A percentile compares a stretch with the other conserved stretches of the same genome.
Conservation (phyloP, 1,140 invertebrate species). For the Aleiodes sp. region DNA sequence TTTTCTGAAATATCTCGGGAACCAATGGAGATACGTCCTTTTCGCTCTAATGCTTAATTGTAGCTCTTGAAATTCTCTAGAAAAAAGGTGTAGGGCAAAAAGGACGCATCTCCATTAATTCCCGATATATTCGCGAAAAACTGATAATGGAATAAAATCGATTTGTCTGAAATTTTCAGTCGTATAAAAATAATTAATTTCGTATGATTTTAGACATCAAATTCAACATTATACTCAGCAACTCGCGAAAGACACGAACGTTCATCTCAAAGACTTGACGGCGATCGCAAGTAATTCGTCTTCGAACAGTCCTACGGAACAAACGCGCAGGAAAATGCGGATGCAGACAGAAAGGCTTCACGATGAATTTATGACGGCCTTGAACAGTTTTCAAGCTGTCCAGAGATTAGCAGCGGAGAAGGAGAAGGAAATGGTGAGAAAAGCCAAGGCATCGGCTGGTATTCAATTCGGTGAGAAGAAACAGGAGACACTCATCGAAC, state of each 20-base stretch:
- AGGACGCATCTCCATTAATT: no score
- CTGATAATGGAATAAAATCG: no score
- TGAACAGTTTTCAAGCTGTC: slow-evolving; percentile 87
- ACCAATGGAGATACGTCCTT: no score
- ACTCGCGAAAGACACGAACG: slow-evolving; percentile 92
- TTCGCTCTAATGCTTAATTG: no score
- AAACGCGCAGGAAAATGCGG: slow-evolving; percentile 84
- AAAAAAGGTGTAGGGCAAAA: no score
- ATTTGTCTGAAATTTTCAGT: background rate
- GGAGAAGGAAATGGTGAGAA: slow-evolving; percentile 82
- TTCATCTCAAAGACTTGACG: slow-evolving; percentile 82
- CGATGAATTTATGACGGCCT: slow-evolving; percentile 92
- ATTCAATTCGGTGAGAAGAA: slow-evolving; percentile 68
- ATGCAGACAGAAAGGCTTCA: slow-evolving; percentile 86
- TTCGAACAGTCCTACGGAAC: slow-evolving; percentile 62
- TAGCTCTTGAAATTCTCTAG: no score
- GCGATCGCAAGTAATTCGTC: slow-evolving; percentile 63
- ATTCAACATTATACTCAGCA: slow-evolving; percentile 96
- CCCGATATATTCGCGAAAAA: no score
- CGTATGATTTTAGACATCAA: slow-evolving; percentile 77
- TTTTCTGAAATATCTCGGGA: no score
- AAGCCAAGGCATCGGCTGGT: slow-evolving; percentile 70
- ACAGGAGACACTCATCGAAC: slow-evolving; percentile 73
- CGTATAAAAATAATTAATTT: slow-evolving; percentile 25
- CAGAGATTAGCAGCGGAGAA: slow-evolving; percentile 85